These are phyloP conservation scores for Pheosia tremula DNA, from an alignment of 2,888 invertebrate genomes.

Conservation along the genomic window DNA sequence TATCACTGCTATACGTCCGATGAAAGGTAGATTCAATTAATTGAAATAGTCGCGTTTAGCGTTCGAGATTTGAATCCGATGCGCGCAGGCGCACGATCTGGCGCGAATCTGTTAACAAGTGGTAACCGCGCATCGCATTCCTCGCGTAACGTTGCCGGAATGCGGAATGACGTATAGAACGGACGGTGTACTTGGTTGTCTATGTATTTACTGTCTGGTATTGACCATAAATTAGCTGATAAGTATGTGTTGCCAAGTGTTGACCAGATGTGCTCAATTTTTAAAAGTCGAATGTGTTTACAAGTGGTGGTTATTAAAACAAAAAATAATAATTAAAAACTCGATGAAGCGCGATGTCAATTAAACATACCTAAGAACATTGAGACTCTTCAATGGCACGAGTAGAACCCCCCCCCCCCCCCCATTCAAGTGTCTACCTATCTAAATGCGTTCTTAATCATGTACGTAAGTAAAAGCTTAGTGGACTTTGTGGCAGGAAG, in stretches of 20 bases:
- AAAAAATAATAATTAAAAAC: too few relatives aligned
- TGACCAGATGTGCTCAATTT: background rate
- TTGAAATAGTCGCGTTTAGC: constrained; percentile 7
- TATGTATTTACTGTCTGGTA: background rate
- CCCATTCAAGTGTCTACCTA: too few relatives aligned
- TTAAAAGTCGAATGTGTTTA: background rate
- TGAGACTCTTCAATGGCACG: too few relatives aligned
- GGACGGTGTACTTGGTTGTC: background rate
- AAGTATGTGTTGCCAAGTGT: background rate
- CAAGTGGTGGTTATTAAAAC: too few relatives aligned
- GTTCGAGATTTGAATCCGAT: constrained; percentile 6
- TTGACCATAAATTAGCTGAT: background rate
- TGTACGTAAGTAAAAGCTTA: too few relatives aligned
- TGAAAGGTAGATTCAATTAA: constrained; percentile 15
- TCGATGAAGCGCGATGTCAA: too few relatives aligned
- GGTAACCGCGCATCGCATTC: constrained; percentile 6
- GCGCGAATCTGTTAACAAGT: constrained; percentile 6
- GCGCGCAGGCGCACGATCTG: constrained; percentile 3
- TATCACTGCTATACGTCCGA: too few relatives aligned
- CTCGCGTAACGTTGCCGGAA: background rate
- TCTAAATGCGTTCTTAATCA: too few relatives aligned
- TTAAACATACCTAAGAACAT: too few relatives aligned
- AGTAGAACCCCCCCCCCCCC: too few relatives aligned
- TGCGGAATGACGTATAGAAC: background rate
- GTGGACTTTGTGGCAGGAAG: too few relatives aligned